Percentiles rank a stretch among this genome's conserved stretches.
phyloP scores from a whole-genome alignment of 2,113 vertebrate species.

The Elaphurus davidianus region DNA sequence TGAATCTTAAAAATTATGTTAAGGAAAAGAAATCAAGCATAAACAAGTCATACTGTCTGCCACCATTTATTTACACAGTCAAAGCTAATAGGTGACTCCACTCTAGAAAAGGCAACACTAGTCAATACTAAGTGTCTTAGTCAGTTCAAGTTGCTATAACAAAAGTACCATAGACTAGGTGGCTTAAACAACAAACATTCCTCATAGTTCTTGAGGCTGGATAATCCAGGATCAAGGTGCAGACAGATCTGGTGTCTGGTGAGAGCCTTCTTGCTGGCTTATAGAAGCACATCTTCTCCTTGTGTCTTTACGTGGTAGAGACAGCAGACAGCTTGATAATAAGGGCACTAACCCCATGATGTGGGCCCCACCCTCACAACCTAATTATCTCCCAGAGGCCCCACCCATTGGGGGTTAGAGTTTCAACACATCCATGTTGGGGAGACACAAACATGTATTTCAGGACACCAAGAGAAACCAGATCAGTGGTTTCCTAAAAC shows the following conservation, averaged over 20 bases:
- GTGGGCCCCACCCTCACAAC: rapidly evolving
- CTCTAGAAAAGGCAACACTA: not conserved
- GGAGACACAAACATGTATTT: no score
- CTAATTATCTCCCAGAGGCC: not conserved
- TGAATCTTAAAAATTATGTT: not conserved
- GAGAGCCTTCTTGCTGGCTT: not conserved
- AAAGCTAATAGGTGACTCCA: not conserved
- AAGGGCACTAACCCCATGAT: not conserved
- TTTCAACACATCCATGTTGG: not conserved
- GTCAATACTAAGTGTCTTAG: not conserved
- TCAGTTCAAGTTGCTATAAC: not conserved
- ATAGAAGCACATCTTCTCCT: not conserved
- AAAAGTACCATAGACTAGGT: not conserved
- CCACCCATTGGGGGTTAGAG: not conserved
- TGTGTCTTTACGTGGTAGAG: not conserved
- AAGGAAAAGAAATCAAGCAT: not conserved
- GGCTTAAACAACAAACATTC: not conserved
- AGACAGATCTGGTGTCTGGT: not conserved
- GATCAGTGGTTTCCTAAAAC: not conserved
- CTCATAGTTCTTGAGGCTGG: no score
- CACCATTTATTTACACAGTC: not conserved
- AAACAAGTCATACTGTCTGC: not conserved
- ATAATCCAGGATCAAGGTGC: not conserved
- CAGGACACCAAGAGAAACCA: not conserved
- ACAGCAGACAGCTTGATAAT: not conserved